These are phyloP conservation scores for Lates japonicus DNA, from an alignment of 2,797 vertebrate species.

Conservation along the genomic window DNA sequence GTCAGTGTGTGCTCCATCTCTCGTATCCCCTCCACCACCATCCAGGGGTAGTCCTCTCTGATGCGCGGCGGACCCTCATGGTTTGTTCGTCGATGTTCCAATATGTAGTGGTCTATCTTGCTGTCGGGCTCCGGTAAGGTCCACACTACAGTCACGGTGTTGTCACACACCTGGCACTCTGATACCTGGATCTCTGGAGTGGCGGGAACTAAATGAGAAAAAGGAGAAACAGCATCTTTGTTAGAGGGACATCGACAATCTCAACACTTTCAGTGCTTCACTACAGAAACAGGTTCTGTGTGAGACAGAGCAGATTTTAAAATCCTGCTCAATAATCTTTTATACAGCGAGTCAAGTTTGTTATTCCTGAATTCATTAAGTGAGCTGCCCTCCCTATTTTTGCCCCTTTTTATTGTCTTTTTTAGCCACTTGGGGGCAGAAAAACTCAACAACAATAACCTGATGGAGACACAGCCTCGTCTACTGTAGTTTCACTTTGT, in stretches of 20 bases:
- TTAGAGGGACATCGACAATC: not conserved
- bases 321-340: not conserved
- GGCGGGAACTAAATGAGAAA: conserved; percentile 87
- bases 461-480: not conserved
- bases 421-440: conserved; percentile 44
- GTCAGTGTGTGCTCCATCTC: conserved; percentile 90
- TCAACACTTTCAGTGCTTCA: not conserved
- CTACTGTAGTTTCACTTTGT: not conserved
- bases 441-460: not conserved
- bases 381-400: not conserved
- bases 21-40: conserved; percentile 95
- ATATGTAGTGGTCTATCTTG: conserved; percentile 95
- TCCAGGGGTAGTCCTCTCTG: conserved; percentile 97
- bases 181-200: conserved; percentile 91
- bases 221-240: conserved; percentile 1
- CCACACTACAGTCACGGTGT: conserved; percentile 91
- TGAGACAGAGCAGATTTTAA: not conserved
- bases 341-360: not conserved
- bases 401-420: not conserved
- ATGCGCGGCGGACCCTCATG: conserved; percentile 93
- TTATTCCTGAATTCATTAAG: not conserved
- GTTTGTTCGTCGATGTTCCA: conserved; percentile 94
- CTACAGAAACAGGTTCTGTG: not conserved
- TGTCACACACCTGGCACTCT: conserved; percentile 94
- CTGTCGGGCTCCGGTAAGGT: conserved; percentile 89